Percentiles rank a stretch among this genome's conserved stretches.
Evolutionary conservation across 2,888 invertebrate species (phyloP).

Genomic region (Conops quadrifasciatus): DNA sequence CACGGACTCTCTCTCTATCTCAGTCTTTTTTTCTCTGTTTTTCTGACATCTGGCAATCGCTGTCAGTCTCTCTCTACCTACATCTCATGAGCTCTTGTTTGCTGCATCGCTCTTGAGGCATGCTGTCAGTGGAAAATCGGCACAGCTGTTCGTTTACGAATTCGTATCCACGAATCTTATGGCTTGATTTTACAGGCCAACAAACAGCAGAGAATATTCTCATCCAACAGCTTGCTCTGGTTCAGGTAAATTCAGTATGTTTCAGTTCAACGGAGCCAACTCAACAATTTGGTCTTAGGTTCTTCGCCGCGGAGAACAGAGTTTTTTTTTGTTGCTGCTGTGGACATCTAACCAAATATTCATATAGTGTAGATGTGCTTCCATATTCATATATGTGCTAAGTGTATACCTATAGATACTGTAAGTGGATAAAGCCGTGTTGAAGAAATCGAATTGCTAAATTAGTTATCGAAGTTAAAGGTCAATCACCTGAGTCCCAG

Average conservation of each 20-base stretch:
- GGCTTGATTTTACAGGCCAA: conserved; percentile 5
- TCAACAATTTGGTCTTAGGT: conserved; percentile 21
- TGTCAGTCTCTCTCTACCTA: no score
- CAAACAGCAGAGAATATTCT: no score
- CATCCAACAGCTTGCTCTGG: no score
- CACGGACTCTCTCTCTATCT: no score
- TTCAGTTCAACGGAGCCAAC: conserved; percentile 29
- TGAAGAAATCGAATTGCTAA: conserved; percentile 7
- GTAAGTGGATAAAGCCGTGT: conserved; percentile 10
- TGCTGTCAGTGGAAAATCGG: not conserved
- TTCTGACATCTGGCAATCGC: no score
- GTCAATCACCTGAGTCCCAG: conserved; percentile 27
- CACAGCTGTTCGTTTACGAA: conserved; percentile 25
- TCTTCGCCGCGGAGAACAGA: conserved; percentile 13
- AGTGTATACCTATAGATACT: conserved; percentile 13
- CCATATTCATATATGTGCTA: not conserved
- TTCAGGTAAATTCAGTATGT: not conserved
- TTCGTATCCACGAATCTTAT: conserved; percentile 8
- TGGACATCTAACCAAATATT: conserved; percentile 7
- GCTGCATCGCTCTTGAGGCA: no score
- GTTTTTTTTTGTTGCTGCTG: conserved; percentile 4
- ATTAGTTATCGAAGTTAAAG: conserved; percentile 6
- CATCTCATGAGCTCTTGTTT: no score
- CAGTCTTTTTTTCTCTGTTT: no score
- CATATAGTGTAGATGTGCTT: not conserved